These are phyloP conservation scores for Anableps anableps DNA, from an alignment of 2,797 vertebrate species.

Conservation along the genomic window DNA sequence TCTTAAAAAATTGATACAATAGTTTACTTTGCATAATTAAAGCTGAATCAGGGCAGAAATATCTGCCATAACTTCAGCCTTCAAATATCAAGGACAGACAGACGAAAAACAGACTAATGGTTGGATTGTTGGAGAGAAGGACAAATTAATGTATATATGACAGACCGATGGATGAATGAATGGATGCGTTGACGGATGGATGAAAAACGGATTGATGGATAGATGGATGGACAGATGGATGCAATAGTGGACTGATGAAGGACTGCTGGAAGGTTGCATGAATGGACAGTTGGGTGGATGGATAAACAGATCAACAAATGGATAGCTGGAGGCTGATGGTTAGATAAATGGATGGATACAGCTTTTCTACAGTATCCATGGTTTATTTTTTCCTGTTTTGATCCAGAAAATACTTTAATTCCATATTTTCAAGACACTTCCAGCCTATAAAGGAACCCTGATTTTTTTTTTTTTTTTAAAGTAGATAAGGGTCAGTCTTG, in stretches of 20 bases:
- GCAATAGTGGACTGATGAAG: not conserved
- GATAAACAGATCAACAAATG: no score
- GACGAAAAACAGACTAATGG: not conserved
- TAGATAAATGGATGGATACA: not conserved
- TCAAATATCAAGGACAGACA: not conserved
- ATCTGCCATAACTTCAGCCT: not conserved
- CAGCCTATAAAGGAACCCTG: not conserved
- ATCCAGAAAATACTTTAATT: not conserved
- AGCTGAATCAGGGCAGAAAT: not conserved
- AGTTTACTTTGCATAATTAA: not conserved
- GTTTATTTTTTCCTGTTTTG: not conserved
- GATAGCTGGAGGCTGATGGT: not conserved
- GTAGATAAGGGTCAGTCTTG: not conserved
- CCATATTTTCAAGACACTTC: not conserved
- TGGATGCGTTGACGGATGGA: not conserved
- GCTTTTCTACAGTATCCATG: not conserved
- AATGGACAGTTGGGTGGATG: not conserved
- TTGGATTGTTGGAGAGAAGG: not conserved
- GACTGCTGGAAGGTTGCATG: not conserved
- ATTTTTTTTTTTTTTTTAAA: not conserved
- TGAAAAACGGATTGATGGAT: not conserved
- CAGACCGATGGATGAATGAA: not conserved
- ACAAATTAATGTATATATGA: not conserved
- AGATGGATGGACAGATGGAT: not conserved
- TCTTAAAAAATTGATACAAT: not conserved